Conservation (phyloP, 2,888 invertebrate species). For the Phragmatobia fuliginosa region DNA sequence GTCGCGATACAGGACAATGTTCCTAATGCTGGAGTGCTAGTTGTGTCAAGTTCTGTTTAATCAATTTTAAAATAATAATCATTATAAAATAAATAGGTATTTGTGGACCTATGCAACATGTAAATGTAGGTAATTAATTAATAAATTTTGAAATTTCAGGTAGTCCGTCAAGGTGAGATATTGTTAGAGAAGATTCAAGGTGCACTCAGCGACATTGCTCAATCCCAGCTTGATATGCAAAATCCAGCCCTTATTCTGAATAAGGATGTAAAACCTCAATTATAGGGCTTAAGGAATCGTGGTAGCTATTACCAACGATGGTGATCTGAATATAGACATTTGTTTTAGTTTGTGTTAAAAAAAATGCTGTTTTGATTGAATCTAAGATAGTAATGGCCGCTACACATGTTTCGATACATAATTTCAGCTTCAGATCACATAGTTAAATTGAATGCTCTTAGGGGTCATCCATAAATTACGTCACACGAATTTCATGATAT, state of each 20-base stretch:
- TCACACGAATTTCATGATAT: too few relatives aligned
- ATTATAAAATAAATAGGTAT: too few relatives aligned
- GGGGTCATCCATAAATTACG: too few relatives aligned
- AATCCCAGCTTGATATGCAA: constrained; percentile 96
- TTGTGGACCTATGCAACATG: too few relatives aligned
- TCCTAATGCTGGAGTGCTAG: too few relatives aligned
- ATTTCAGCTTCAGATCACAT: too few relatives aligned
- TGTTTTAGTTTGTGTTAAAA: background rate
- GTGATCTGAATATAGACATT: constrained; percentile 31
- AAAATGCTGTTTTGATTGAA: background rate
- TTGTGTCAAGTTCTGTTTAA: too few relatives aligned
- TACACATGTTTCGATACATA: too few relatives aligned
- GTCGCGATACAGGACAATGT: too few relatives aligned
- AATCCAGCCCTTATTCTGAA: constrained; percentile 86
- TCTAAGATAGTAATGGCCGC: background rate
- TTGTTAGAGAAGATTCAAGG: constrained; percentile 95
- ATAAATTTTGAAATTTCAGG: constrained; percentile 64
- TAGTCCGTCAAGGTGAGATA: constrained; percentile 95
- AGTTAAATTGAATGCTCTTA: too few relatives aligned
- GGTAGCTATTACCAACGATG: constrained; percentile 42
- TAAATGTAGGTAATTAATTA: too few relatives aligned
- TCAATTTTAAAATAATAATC: too few relatives aligned
- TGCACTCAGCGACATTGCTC: constrained; percentile 96
- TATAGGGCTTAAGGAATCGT: constrained; percentile 66
- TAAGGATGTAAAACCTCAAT: constrained; percentile 75